Percentiles rank a stretch among this genome's conserved stretches.
These are phyloP conservation scores for Catostylus mosaicus DNA, from an alignment of 30 jellyfish, hydroid and myxozoan genomes.

Conservation along the genomic window DNA sequence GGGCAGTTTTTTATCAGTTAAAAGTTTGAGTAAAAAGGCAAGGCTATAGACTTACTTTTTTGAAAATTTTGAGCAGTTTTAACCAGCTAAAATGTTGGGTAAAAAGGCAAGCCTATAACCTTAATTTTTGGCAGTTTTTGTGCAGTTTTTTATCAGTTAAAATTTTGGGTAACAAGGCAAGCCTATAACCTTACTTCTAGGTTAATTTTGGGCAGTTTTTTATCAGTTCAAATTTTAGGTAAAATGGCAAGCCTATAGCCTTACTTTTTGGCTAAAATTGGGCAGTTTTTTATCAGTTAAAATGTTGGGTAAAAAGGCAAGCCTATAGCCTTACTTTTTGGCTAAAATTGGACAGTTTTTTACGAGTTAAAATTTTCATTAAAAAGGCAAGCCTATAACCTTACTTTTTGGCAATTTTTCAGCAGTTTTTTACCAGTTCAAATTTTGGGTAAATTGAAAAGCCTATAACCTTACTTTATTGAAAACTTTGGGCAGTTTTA, in stretches of 20 bases:
- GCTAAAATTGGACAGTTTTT: too few relatives aligned
- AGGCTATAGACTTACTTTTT: slow-evolving; percentile 25
- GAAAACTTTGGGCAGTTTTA: neutral
- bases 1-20: neutral
- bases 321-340: too few relatives aligned
- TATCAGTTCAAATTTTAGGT: neutral
- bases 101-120: slow-evolving; percentile 21
- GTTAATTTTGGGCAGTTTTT: neutral
- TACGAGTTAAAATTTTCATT: too few relatives aligned
- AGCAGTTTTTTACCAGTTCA: neutral
- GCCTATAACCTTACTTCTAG: neutral
- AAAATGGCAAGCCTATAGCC: slow-evolving; percentile 17
- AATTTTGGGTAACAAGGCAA: slow-evolving; percentile 1
- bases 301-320: too few relatives aligned
- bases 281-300: neutral
- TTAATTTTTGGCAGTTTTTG: slow-evolving; percentile 16
- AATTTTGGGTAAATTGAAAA: neutral
- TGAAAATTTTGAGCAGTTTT: neutral
- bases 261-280: neutral
- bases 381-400: too few relatives aligned
- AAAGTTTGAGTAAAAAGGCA: too few relatives aligned
- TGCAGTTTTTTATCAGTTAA: too few relatives aligned
- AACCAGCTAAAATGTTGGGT: neutral
- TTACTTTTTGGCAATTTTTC: too few relatives aligned
- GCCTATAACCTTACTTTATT: too few relatives aligned